phyloP scores from a whole-genome alignment of 2,888 invertebrate genomes.

The Hanleya hanleyi region DNA sequence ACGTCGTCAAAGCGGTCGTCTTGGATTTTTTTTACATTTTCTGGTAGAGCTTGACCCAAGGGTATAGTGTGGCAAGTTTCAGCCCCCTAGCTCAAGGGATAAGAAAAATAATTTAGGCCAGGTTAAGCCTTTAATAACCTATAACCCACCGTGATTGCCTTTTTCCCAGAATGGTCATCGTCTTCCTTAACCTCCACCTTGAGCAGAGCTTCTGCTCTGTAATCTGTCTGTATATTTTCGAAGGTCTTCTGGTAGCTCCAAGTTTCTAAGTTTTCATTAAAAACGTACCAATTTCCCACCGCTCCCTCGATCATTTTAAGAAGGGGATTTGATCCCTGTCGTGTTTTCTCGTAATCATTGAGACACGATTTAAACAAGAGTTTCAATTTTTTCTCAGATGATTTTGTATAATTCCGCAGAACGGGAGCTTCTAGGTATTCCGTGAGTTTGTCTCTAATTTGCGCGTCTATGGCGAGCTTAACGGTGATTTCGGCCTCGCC shows the following conservation, averaged over 20 bases:
- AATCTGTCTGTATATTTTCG: conserved; percentile 52
- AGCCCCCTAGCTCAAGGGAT: too few species aligned
- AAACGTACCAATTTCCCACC: conserved; percentile 57
- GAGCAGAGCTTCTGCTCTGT: conserved; percentile 60
- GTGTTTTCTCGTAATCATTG: conserved; percentile 59
- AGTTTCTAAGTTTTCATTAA: conserved; percentile 34
- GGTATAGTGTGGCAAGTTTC: too few species aligned
- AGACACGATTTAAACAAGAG: conserved; percentile 78
- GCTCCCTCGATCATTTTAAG: conserved; percentile 46
- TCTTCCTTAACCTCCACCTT: conserved; percentile 57
- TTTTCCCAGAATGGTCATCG: not conserved
- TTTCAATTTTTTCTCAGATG: conserved; percentile 78
- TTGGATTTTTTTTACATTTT: too few species aligned
- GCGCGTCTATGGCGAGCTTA: conserved; percentile 1
- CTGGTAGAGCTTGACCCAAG: too few species aligned
- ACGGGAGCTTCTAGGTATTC: conserved; percentile 4
- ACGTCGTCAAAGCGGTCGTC: too few species aligned
- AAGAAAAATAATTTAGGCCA: too few species aligned
- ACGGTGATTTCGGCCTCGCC: conserved; percentile 12
- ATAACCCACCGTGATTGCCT: not conserved
- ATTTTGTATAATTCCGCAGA: not conserved
- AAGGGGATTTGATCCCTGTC: conserved; percentile 47
- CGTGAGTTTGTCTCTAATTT: conserved; percentile 13
- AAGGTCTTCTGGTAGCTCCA: conserved; percentile 46
- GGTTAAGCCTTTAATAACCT: too few species aligned